These are phyloP conservation scores for Lasioglossum villosulum DNA, from an alignment of 2,888 invertebrate species.

Conservation along the genomic window DNA sequence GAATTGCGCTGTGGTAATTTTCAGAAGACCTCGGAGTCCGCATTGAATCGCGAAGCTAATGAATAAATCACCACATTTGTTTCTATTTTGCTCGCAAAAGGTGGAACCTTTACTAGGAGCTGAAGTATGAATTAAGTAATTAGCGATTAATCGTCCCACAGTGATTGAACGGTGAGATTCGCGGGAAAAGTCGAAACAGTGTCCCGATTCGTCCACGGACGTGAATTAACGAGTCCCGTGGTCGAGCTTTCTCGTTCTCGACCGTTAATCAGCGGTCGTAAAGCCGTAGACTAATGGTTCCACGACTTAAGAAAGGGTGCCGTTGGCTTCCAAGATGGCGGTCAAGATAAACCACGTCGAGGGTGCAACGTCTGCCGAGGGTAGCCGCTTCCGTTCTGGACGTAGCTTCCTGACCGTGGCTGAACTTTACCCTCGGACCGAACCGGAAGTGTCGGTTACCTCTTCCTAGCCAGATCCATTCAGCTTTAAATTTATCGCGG, in stretches of 20 bases:
- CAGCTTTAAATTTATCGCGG: conserved; percentile 46
- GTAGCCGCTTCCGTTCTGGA: conserved; percentile 58
- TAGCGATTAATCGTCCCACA: not conserved
- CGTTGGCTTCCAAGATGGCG: conserved; percentile 47
- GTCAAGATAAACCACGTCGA: conserved; percentile 53
- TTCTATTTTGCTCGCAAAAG: no score
- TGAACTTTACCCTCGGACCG: conserved; percentile 37
- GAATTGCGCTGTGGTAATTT: no score
- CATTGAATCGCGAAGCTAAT: no score
- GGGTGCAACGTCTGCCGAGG: conserved; percentile 46
- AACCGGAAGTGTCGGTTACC: conserved; percentile 48
- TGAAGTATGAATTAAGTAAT: no score
- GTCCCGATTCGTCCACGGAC: not conserved
- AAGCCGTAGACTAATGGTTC: conserved; percentile 35
- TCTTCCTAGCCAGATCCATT: conserved; percentile 32
- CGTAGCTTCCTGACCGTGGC: conserved; percentile 47
- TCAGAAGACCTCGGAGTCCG: no score
- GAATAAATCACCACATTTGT: no score
- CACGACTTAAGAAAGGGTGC: conserved; percentile 40
- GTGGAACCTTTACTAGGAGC: not conserved
- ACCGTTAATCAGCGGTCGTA: conserved; percentile 42
- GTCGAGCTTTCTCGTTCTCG: conserved; percentile 1
- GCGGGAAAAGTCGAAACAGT: not conserved
- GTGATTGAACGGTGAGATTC: not conserved
- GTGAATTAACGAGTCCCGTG: not conserved